phyloP scores from a whole-genome alignment of 2,113 vertebrate species.

The Aldabrachelys gigantea region DNA sequence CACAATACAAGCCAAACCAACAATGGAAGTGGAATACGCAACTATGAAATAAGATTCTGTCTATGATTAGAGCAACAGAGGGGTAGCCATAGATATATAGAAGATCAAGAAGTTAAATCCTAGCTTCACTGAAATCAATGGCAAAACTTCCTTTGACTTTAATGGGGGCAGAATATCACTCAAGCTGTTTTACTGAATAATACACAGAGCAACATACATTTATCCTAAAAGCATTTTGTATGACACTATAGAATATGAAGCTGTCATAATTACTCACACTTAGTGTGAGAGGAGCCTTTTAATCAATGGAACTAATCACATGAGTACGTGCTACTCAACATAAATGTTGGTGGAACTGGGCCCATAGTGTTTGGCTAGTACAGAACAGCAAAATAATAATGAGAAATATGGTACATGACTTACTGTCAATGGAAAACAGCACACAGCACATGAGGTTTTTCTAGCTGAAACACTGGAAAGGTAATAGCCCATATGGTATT shows the following conservation, averaged over 20 bases:
- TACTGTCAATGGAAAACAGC: neutral
- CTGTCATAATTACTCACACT: neutral
- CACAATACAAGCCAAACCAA: neutral
- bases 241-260: neutral
- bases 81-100: neutral
- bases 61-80: neutral
- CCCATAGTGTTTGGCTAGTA: rapidly evolving
- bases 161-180: neutral
- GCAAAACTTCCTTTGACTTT: neutral
- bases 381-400: neutral
- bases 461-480: neutral
- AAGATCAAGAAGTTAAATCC: neutral
- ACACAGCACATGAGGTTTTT: neutral
- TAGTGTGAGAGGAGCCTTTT: rapidly evolving
- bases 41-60: neutral
- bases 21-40: neutral
- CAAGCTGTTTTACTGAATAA: neutral
- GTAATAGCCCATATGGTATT: neutral
- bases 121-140: neutral
- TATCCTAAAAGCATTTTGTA: neutral
- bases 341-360: neutral
- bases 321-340: neutral
- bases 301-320: neutral
- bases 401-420: neutral
- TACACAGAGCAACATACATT: rapidly evolving